Evolutionary conservation across 1,140 invertebrate species (phyloP).

Genomic region (Apis florea): DNA sequence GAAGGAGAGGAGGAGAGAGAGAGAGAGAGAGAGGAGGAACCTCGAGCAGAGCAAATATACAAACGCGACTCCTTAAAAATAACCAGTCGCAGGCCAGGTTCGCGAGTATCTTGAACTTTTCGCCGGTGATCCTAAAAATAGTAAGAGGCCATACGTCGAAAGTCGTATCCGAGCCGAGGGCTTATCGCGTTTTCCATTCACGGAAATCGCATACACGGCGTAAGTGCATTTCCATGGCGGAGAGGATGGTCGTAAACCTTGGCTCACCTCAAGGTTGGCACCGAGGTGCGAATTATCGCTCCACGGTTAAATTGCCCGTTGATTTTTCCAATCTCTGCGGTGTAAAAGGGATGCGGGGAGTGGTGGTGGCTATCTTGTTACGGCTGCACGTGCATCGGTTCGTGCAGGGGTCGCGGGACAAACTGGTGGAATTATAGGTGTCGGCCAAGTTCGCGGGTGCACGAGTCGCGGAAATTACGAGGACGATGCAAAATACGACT

Average conservation of each 20-base stretch:
- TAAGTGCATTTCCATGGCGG: constrained; percentile 36
- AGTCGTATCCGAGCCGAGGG: not conserved
- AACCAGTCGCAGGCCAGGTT: no score
- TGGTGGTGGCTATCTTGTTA: constrained; percentile 36
- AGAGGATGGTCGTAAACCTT: constrained; percentile 33
- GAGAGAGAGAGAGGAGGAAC: not conserved
- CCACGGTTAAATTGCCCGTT: constrained; percentile 38
- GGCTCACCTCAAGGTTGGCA: constrained; percentile 42
- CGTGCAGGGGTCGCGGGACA: constrained; percentile 32
- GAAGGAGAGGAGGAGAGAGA: no score
- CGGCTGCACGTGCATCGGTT: constrained; percentile 22
- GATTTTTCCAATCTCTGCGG: constrained; percentile 33
- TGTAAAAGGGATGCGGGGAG: not conserved
- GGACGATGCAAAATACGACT: constrained; percentile 38
- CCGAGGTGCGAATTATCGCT: constrained; percentile 50
- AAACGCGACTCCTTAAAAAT: not conserved
- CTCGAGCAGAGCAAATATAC: not conserved
- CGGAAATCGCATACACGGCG: constrained; percentile 33
- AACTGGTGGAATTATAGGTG: constrained; percentile 21
- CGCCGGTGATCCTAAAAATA: not conserved
- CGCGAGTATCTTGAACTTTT: not conserved
- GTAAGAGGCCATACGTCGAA: not conserved
- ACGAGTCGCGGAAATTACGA: constrained; percentile 48
- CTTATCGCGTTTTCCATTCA: constrained; percentile 47
- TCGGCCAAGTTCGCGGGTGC: constrained; percentile 21